These are phyloP conservation scores for Styela clava DNA, from an alignment of 23 tunicate species.

Conservation along the genomic window DNA sequence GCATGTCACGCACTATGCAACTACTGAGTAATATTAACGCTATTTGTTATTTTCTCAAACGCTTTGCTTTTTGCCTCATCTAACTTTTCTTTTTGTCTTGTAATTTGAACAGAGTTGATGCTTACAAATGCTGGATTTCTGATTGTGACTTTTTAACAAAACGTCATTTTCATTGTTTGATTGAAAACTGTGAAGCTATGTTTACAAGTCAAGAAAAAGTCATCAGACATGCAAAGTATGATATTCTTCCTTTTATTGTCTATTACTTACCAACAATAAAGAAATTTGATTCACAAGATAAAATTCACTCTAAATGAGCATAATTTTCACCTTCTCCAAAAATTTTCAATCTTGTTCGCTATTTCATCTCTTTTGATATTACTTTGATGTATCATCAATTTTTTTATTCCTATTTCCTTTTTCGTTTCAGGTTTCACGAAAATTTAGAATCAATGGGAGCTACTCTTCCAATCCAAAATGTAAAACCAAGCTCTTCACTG, in stretches of 20 bases:
- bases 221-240: conserved; percentile 61
- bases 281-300: too few species aligned
- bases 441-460: conserved; percentile 42
- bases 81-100: too few species aligned
- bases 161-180: conserved; percentile 63
- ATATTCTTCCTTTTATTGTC: background rate
- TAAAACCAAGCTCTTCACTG: background rate
- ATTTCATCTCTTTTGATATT: too few species aligned
- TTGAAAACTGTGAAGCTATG: conserved; percentile 67
- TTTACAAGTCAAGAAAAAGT: conserved; percentile 46
- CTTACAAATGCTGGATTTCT: conserved; percentile 31
- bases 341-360: too few species aligned
- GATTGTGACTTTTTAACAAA: conserved; percentile 42
- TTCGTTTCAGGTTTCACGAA: conserved; percentile 54
- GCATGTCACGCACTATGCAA: too few species aligned
- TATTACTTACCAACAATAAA: background rate
- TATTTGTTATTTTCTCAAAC: too few species aligned
- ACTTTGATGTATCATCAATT: background rate
- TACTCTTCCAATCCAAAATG: conserved; percentile 18
- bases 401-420: background rate
- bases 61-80: too few species aligned
- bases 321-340: too few species aligned
- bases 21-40: too few species aligned
- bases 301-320: too few species aligned
- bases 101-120: background rate